Evolutionary conservation across 2,888 invertebrate genomes (phyloP), one percentile per base, ranked within the genome.

Genomic region (Callosobruchus maculatus): DNA sequence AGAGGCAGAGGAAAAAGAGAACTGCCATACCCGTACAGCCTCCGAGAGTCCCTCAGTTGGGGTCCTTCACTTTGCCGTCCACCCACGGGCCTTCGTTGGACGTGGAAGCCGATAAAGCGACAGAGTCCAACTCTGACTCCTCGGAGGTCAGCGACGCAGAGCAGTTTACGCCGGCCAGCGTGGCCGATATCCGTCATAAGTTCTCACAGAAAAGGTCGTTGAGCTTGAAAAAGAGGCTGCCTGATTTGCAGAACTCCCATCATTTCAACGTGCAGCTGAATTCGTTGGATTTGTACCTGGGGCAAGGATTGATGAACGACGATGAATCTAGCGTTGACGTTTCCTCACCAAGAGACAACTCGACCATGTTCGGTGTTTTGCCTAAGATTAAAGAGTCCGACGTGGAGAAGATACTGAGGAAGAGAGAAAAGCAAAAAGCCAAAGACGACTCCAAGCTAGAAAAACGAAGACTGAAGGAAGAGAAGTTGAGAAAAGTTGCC

Each of bases 1-100:
- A 94, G 84, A 90, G 93, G 84, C 91, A 91, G 80, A 90, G 92
- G 77, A 93, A 92, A 87, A 93, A 93, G 88, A 91, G 93, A 78
- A 90, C 91, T n/a, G 92, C 92, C 20, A 93, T 96, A 83, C 94
- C 96, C 0, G 96, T 96, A 30, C 94, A 96, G 80, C 95, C 95
- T 72, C 96, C 96, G 0, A 89, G 95, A 77, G 84, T 84, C 5
- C 84, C 84, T 0, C 82, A 80, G 74, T 78, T 81, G 20, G 81
- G 77, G 81, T 85, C 71, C 80, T 86, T 85, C 76, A 85, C 84
- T 20, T 78, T 86, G 76, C 84, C 86, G 13, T 83, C 86, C 22
- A 83, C 86, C 21, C 86, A 86, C 79, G 83, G 85, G 3, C 82
- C 85, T 4, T 85, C 85, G 72, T 80, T 84, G 7, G 83, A 81